Base-by-base conservation (phyloP, 2,797 vertebrate genomes). In the Cetoscarus ocellatus region DNA sequence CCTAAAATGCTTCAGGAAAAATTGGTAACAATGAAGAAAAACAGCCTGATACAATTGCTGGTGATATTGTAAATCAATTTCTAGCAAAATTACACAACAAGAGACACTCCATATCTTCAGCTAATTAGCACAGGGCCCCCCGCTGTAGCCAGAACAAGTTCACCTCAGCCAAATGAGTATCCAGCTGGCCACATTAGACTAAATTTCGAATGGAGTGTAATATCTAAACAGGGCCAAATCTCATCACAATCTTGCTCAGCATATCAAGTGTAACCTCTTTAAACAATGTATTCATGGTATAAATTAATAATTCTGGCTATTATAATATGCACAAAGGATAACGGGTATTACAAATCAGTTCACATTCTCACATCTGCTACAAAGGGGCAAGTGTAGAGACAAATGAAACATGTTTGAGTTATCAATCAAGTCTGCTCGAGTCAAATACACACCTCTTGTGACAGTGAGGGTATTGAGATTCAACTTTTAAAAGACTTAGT, bases 291-390 rank as follows among this genome's bases (percentile, higher is more conserved):
- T 88, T 86, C 88, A 71, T 58, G 53, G 58, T 58, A 84, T 90
- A 77, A 90, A 92, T 93, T 73, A 91, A 81, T 86, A 82, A 91
- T 87, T 60, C 8, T 49, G 18, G 58, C 78, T 83, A 77, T 86
- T 89, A 82, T 84, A 84, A 80, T 86, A 91, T 91, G 86, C 85
- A 87, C 78, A 91, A 86, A 92, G 79, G 69, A 87, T 85, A 83
- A 91, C 86, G 61, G 73, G 81, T 87, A 82, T 84, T 75, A 84
- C 63, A 89, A 84, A 83, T 88, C 63, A 88, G 85, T 84, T 73
- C 69, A 82, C 80, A 86, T 84, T 84, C 59, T 75, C 61, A 18
- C 27, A 36, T 69, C 55, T 58, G 59, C 64, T 82, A 57, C 15
- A 77, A 54, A 47, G 34, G 40, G 34, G 60, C 14, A 27, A 64